Percentiles rank a stretch among this genome's conserved stretches.
These are phyloP conservation scores for Trachymyrmex septentrionalis DNA, from an alignment of 1,140 invertebrate genomes.

Conservation along the genomic window DNA sequence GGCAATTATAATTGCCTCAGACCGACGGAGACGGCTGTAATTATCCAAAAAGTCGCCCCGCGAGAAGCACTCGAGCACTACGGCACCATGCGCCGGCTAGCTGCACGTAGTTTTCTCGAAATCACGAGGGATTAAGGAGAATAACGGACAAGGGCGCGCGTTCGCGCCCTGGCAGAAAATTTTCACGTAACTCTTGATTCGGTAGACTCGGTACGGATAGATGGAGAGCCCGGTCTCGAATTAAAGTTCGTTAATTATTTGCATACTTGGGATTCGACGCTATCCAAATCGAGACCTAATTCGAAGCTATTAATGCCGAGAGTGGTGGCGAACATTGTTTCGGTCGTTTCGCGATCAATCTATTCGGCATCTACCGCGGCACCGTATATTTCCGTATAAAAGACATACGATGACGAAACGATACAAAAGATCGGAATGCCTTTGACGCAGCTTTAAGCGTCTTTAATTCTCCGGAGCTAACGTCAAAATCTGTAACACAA, in stretches of 20 bases:
- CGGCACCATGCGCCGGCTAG: background rate
- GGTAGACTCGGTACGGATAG: background rate
- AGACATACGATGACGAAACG: background rate
- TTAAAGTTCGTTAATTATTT: conserved; percentile 63
- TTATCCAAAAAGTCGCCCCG: conserved; percentile 82
- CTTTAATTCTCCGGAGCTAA: background rate
- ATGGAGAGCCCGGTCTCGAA: conserved; percentile 26
- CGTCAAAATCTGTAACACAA: no score
- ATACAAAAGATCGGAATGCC: background rate
- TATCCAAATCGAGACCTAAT: conserved; percentile 31
- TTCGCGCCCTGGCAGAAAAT: conserved; percentile 48
- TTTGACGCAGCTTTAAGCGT: background rate
- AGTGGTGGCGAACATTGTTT: conserved; percentile 35
- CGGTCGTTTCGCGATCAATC: conserved; percentile 17
- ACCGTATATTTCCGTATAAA: background rate
- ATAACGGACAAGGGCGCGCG: conserved; percentile 30
- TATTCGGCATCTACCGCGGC: background rate
- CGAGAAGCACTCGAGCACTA: conserved; percentile 47
- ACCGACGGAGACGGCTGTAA: conserved; percentile 82
- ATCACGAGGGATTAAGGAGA: conserved; percentile 52
- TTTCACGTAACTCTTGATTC: conserved; percentile 6
- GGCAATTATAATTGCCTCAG: conserved; percentile 86
- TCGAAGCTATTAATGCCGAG: conserved; percentile 17
- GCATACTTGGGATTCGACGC: conserved; percentile 46
- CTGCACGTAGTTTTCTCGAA: conserved; percentile 53